Conservation (phyloP, 2,797 vertebrate species). For the Artibeus lituratus region DNA sequence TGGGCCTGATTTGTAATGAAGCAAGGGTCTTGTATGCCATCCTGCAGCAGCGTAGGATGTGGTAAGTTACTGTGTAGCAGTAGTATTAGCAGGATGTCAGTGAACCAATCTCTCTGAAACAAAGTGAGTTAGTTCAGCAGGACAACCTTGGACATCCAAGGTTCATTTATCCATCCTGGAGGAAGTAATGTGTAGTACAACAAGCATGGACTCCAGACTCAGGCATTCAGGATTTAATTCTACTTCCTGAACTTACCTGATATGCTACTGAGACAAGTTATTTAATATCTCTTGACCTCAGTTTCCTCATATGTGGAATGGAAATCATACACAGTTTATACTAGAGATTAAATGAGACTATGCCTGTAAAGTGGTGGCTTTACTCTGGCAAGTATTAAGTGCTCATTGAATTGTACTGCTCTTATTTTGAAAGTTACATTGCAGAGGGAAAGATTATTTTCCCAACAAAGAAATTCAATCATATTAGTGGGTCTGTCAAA, state of each 20-base stretch:
- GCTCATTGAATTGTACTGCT: neutral
- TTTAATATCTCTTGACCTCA: neutral
- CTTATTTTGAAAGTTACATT: neutral
- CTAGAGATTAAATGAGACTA: neutral
- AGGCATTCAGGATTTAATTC: neutral
- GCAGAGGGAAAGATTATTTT: neutral
- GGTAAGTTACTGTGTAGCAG: no score
- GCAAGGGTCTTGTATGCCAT: neutral
- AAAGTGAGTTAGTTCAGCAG: neutral
- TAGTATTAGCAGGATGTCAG: neutral
- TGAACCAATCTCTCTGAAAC: neutral
- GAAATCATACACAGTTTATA: neutral
- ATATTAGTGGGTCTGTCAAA: neutral
- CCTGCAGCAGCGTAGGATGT: neutral
- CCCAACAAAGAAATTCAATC: neutral
- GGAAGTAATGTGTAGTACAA: neutral
- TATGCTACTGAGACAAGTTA: neutral
- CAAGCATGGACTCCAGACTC: neutral
- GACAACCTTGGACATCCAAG: neutral
- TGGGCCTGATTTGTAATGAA: neutral
- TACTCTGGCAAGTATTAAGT: neutral
- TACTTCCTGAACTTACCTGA: neutral
- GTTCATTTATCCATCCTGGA: neutral
- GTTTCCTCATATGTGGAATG: neutral
- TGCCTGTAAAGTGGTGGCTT: neutral